Conservation (phyloP, 1,140 invertebrate genomes). For the Solen grandis region DNA sequence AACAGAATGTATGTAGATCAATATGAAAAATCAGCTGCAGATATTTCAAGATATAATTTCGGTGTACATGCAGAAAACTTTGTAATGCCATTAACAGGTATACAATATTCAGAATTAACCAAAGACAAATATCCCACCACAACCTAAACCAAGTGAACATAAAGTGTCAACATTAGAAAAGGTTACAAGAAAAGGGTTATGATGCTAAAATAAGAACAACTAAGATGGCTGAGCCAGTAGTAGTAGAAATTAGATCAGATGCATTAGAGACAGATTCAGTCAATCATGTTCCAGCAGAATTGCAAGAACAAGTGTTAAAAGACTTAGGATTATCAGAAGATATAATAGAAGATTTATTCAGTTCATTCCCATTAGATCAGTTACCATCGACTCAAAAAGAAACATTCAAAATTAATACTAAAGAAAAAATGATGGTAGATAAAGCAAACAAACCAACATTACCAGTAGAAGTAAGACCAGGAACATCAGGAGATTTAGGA, state of each 20-base stretch:
- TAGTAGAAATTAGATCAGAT: background rate
- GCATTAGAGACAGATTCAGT: background rate
- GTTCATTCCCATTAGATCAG: background rate
- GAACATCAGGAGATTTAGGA: background rate
- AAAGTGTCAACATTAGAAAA: background rate
- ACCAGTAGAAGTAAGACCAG: background rate
- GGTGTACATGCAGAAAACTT: background rate
- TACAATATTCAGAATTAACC: background rate
- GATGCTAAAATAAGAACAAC: background rate
- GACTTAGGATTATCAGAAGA: background rate
- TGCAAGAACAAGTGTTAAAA: background rate
- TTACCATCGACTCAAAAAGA: background rate
- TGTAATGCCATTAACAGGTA: background rate
- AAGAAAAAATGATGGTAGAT: background rate
- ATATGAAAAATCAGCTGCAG: background rate
- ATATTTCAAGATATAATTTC: slow-evolving; percentile 2
- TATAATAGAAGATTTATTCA: background rate
- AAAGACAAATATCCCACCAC: background rate
- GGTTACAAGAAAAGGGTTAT: too few relatives aligned
- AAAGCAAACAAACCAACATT: background rate
- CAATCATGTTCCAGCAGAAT: background rate
- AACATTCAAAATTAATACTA: background rate
- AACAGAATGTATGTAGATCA: background rate
- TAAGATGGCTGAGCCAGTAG: background rate
- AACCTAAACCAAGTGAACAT: too few relatives aligned